Evolutionary conservation across 2,888 invertebrate genomes (phyloP), one percentile per base, ranked within the genome.

Genomic region (Heliconius cydno): DNA sequence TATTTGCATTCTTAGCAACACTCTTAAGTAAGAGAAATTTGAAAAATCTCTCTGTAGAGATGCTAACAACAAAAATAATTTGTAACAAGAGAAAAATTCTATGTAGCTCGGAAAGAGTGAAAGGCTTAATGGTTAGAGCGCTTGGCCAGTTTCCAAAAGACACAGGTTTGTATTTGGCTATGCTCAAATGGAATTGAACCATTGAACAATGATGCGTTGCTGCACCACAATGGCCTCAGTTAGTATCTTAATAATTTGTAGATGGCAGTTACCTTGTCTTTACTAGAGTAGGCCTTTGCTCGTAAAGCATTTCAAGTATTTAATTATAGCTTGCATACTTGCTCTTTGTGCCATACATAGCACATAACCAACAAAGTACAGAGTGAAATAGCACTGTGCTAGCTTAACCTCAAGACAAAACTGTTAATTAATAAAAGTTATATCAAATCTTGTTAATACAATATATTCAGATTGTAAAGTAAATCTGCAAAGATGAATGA

Each of bases 261-360:
- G 34, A 34, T n/a, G 34, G 57, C 7, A 7, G 73, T 15, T 38
- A 60, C 60, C 73, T 73, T 73, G 73, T 60, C 73, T 73, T 25
- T 57, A 60, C 73, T 38, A 34, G 38, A 30, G 38, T 73, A 41
- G 46, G 46, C 46, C 65, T 75, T 46, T 75, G 73, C 73, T 60
- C 9, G 75, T 66, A 65, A 75, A 75, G 75, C 75, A 66, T 75
- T 75, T 75, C 28, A 75, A 75, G 65, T 75, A 75, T 75, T 75
- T 75, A 75, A 75, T 75, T 66, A 65, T 65, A 22, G 75, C 65
- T 66, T 75, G 75, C 41, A 60, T 34, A 75, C 74, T 74, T 63
- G 63, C 65, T 65, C 75, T 75, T 75, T 75, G 75, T 75, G 63
- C 75, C 41, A 65, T 63, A 75, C 41, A 25, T 63, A 65, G 19